phyloP scores from a whole-genome alignment of 2,113 vertebrate genomes.

The Pelodiscus sinensis region DNA sequence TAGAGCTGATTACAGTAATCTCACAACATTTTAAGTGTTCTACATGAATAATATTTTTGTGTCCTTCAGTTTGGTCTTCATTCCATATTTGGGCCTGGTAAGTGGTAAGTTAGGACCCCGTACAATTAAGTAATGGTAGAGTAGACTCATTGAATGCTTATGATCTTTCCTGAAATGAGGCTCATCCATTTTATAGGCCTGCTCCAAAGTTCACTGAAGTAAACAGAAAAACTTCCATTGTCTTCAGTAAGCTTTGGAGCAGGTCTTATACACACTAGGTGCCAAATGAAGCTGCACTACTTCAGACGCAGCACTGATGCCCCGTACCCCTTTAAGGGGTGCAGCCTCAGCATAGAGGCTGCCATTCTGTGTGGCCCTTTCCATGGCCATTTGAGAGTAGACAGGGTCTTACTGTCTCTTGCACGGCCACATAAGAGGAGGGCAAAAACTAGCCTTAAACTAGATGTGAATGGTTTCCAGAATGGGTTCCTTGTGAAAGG shows the following conservation, averaged over 20 bases:
- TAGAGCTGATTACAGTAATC: background rate
- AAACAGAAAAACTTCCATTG: too few species aligned
- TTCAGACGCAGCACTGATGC: too few species aligned
- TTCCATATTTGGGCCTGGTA: background rate
- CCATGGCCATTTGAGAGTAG: background rate
- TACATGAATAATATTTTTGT: background rate
- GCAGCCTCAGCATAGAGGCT: background rate
- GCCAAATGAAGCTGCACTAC: too few species aligned
- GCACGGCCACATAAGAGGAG: background rate
- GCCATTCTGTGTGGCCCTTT: fast-evolving
- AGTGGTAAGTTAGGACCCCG: background rate
- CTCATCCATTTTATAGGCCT: too few species aligned
- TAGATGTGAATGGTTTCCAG: too few species aligned
- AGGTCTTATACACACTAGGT: too few species aligned
- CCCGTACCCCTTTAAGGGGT: too few species aligned
- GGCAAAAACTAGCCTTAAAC: too few species aligned
- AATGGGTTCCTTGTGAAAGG: too few species aligned
- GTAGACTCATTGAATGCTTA: background rate
- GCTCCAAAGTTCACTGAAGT: too few species aligned
- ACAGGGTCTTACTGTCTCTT: background rate
- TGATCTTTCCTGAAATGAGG: background rate
- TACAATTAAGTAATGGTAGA: background rate
- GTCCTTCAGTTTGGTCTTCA: background rate
- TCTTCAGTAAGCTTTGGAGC: too few species aligned
- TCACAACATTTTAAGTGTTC: background rate